Percentiles rank a stretch among this genome's conserved stretches.
Evolutionary conservation across 2,113 vertebrate species (phyloP).

Genomic region (Pteruthius melanotis): DNA sequence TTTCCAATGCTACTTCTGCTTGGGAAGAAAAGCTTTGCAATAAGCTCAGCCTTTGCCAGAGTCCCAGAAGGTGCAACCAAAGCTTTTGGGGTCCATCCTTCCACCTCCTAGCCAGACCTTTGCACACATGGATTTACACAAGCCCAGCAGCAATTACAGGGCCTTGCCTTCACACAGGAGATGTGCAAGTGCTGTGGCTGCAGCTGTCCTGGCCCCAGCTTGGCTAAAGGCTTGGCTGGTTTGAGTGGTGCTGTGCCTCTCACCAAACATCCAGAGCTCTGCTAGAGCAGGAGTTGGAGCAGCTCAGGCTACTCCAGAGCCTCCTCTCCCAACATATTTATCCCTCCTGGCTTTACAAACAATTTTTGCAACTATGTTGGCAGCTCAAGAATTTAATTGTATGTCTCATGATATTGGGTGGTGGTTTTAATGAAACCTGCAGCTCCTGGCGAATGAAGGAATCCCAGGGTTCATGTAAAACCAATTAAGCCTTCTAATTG

Average conservation of each 20-base stretch:
- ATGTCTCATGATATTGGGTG: not conserved
- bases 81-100: not conserved
- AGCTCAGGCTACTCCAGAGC: rapidly evolving
- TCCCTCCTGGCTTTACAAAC: not conserved
- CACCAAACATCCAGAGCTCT: not conserved
- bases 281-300: not conserved
- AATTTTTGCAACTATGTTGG: not conserved
- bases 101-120: not conserved
- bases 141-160: not conserved
- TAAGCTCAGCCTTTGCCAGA: not conserved
- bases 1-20: not conserved
- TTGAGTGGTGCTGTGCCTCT: not conserved
- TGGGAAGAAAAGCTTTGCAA: not conserved
- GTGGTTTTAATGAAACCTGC: constrained; percentile 1
- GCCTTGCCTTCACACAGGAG: not conserved
- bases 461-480: not conserved
- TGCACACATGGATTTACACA: not conserved
- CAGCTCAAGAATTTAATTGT: not conserved
- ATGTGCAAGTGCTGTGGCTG: not conserved
- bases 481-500: constrained; percentile 34
- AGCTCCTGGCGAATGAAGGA: not conserved
- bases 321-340: not conserved
- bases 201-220: not conserved
- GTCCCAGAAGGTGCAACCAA: not conserved
- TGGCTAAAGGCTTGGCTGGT: not conserved